phyloP scores from a whole-genome alignment of 1,140 invertebrate species.

The Tetranychus urticae region DNA sequence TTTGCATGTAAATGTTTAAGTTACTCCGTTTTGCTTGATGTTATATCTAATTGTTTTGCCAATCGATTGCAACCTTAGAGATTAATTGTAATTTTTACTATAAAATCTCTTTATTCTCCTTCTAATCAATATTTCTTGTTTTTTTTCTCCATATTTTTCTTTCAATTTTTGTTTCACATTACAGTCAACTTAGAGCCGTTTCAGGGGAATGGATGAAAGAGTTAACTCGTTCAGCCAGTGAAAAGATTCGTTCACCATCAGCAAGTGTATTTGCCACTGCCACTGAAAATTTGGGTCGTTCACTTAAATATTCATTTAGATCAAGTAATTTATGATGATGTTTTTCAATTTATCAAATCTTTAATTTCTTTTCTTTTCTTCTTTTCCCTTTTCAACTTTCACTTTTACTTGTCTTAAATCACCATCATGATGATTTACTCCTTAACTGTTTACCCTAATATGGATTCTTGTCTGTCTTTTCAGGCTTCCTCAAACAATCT shows the following conservation, averaged over 20 bases:
- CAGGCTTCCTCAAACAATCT: too few species aligned
- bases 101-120: too few species aligned
- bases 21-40: too few species aligned
- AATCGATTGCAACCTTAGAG: too few species aligned
- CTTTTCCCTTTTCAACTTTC: background rate
- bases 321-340: background rate
- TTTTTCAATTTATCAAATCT: background rate
- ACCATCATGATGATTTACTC: too few species aligned
- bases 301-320: background rate
- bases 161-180: background rate
- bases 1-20: too few species aligned
- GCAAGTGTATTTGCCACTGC: background rate
- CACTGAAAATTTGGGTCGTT: background rate
- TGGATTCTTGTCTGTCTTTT: too few species aligned
- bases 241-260: background rate
- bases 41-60: too few species aligned
- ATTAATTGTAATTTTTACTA: too few species aligned
- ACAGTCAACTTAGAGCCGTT: conserved; percentile 39
- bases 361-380: background rate
- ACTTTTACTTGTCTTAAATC: too few species aligned
- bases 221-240: conserved; percentile 23
- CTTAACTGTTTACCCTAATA: too few species aligned
- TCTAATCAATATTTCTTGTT: background rate
- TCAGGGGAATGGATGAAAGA: conserved; percentile 46
- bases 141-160: background rate